Evolutionary conservation across 2,113 vertebrate genomes (phyloP).

Genomic region (Gallinago undulata): DNA sequence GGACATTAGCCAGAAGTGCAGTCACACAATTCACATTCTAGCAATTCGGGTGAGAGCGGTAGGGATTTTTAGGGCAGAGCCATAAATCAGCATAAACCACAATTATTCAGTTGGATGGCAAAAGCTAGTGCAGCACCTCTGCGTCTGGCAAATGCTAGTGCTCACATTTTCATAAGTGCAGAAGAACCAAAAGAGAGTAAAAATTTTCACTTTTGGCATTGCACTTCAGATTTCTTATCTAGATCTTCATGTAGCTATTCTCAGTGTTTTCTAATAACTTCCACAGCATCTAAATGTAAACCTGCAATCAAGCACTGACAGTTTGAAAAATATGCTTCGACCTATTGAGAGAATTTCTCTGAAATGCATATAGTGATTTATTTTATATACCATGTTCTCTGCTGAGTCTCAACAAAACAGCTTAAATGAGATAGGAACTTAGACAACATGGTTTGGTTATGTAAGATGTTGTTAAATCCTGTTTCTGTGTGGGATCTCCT

Average conservation of each 20-base stretch:
- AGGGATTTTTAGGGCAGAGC: not conserved
- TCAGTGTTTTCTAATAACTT: not conserved
- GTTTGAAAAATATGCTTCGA: not conserved
- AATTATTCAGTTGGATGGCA: not conserved
- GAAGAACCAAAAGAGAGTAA: not conserved
- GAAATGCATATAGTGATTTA: not conserved
- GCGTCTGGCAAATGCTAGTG: not conserved
- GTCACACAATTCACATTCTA: not conserved
- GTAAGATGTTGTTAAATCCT: not conserved
- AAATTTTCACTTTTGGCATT: not conserved
- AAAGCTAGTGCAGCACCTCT: constrained; percentile 12
- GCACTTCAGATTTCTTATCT: not conserved
- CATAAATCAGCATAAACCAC: not conserved
- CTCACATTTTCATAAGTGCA: not conserved
- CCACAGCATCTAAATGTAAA: not conserved
- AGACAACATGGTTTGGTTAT: not conserved
- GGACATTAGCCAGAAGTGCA: constrained; percentile 7
- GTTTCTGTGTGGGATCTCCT: not conserved
- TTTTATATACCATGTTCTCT: not conserved
- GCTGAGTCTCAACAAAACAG: not conserved
- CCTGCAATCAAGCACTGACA: constrained; percentile 1
- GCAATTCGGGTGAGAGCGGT: not conserved
- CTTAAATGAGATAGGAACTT: not conserved
- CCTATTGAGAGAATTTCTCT: not conserved
- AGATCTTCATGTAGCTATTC: not conserved